Base-by-base conservation (phyloP, 2,113 vertebrate species). In the Hylia prasina region DNA sequence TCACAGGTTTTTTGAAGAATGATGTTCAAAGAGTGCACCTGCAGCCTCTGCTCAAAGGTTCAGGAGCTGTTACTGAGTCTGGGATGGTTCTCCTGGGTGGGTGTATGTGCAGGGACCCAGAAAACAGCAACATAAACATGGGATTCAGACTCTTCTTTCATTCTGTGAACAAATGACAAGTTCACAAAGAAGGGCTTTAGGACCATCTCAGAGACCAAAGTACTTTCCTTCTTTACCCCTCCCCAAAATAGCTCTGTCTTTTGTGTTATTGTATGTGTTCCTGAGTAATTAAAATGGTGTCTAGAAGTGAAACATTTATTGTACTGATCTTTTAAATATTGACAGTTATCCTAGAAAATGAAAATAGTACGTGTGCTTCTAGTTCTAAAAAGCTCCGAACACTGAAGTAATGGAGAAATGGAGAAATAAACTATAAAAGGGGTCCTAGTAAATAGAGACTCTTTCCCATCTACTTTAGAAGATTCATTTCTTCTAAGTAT, bases 71-170 rank as follows among this genome's bases (percentile, higher is more conserved):
- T 47, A 23, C 22, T 24, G 54, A 19, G 20, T 33, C 42, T 2
- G 3, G n/a, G 9, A 30, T 1, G 1, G 25, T 42, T 91, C 30
- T 91, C 4, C 28, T 81, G 40, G 21, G 14, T 66, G 45, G 10
- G 8, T 4, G 23, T 33, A 10, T 13, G 42, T 58, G 10, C 54
- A 66, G 64, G 50, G 57, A n/a, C n/a, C 69, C 0, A 0, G 44
- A 19, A 70, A n/a, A 13, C 28, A 40, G 56, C 0, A 0, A 5
- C 25, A 27, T 7, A 19, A 72, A 39, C 0, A 0, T n/a, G 45
- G 10, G 18, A 39, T 48, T 89, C 31, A 14, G 28, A 58, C 9
- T 53, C 45, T 57, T 42, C 33, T 56, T 68, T 68, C 11, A 8
- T 65, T 78, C 64, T 78, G 12, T 83, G 28, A 51, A 68, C 37